Evolutionary conservation across 1,140 invertebrate genomes (phyloP).

Genomic region (Diabrotica virgifera): DNA sequence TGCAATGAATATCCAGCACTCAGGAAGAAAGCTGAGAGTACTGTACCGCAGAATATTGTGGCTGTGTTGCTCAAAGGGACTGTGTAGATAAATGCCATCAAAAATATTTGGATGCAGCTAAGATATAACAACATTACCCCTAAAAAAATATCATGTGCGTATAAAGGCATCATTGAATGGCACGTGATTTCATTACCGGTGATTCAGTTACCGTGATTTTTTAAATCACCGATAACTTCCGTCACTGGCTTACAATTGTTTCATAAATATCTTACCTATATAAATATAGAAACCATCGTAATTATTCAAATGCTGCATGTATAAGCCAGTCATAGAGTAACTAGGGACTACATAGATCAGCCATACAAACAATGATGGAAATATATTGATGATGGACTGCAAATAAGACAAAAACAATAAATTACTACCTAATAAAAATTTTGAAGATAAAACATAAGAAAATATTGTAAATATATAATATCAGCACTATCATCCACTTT

Average conservation of each 20-base stretch:
- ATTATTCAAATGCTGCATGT: conserved; percentile 61
- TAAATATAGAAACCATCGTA: conserved; percentile 70
- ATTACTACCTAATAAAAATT: not conserved
- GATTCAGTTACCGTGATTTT: no score
- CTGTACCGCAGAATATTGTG: conserved; percentile 58
- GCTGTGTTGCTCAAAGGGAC: conserved; percentile 58
- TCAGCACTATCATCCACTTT: no score
- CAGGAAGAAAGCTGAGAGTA: conserved; percentile 62
- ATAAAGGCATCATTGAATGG: no score
- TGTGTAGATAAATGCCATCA: conserved; percentile 66
- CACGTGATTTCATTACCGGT: no score
- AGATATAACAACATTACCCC: conserved; percentile 78
- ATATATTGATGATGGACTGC: conserved; percentile 59
- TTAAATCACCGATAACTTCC: no score
- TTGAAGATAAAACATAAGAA: not conserved
- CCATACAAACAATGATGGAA: conserved; percentile 68
- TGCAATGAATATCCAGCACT: conserved; percentile 72
- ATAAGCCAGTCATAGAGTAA: conserved; percentile 84
- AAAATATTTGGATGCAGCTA: conserved; percentile 66
- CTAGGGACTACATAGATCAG: conserved; percentile 80
- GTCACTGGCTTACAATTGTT: no score
- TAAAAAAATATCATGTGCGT: conserved; percentile 36
- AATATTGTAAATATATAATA: not conserved
- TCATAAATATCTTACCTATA: conserved; percentile 57
- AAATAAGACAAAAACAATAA: conserved; percentile 30